Conservation (phyloP, 2,888 invertebrate species). For the Tetropium fuscum region DNA sequence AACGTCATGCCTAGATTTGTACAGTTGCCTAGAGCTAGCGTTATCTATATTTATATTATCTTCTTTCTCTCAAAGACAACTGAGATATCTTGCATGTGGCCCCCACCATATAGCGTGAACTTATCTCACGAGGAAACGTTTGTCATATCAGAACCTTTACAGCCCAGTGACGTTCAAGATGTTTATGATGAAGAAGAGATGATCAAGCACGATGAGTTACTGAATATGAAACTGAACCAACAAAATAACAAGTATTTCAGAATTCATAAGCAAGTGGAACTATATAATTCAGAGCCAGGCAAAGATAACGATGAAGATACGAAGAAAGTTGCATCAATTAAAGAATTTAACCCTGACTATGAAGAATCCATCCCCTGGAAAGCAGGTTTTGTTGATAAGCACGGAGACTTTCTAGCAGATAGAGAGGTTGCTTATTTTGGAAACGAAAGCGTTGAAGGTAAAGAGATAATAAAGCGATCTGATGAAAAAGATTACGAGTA, state of each 20-base stretch:
- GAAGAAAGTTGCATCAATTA: constrained; percentile 33
- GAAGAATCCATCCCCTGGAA: constrained; percentile 53
- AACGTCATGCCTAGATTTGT: no score
- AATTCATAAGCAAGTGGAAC: constrained; percentile 35
- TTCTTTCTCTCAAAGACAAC: not conserved
- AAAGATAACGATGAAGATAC: not conserved
- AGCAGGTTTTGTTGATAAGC: constrained; percentile 51
- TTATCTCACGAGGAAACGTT: constrained; percentile 61
- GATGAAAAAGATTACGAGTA: constrained; percentile 48
- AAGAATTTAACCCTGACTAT: constrained; percentile 51
- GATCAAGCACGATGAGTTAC: constrained; percentile 45
- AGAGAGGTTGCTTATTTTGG: constrained; percentile 41
- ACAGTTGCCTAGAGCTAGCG: not conserved
- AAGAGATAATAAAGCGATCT: constrained; percentile 26
- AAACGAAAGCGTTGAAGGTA: constrained; percentile 23
- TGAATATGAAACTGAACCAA: constrained; percentile 26
- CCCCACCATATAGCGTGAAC: constrained; percentile 60
- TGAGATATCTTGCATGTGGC: constrained; percentile 54
- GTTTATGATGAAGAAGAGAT: constrained; percentile 63
- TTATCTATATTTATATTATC: not conserved
- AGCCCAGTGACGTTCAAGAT: constrained; percentile 60
- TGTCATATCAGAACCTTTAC: constrained; percentile 59
- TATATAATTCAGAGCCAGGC: constrained; percentile 19
- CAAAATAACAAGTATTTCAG: constrained; percentile 42
- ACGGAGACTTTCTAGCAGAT: constrained; percentile 42